Evolutionary conservation across 2,113 vertebrate genomes (phyloP).

Genomic region (Nycticryphes semicollaris): DNA sequence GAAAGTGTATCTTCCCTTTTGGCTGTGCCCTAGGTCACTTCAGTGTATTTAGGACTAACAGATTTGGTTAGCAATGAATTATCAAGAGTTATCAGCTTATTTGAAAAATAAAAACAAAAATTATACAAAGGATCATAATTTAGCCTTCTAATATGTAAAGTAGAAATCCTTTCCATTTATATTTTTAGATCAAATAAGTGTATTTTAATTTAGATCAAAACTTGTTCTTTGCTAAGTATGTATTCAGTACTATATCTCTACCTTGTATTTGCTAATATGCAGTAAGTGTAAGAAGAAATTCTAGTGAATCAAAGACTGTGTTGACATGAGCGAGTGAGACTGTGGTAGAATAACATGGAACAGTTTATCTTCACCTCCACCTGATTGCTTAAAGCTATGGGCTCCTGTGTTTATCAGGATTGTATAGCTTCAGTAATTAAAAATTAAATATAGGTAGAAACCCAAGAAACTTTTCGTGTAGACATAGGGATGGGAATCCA

Average conservation of each 20-base stretch:
- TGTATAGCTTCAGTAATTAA: neutral
- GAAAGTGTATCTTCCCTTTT: neutral
- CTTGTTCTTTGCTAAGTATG: neutral
- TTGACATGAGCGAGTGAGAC: neutral
- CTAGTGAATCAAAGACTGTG: neutral
- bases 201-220: neutral
- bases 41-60: neutral
- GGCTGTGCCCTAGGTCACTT: neutral
- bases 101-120: neutral
- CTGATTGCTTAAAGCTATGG: neutral
- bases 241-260: neutral
- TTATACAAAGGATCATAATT: neutral
- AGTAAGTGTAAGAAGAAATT: neutral
- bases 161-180: neutral
- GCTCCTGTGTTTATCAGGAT: neutral
- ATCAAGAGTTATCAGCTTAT: neutral
- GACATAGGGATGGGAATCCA: neutral
- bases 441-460: neutral
- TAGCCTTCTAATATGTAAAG: neutral
- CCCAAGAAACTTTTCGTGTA: neutral
- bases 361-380: neutral
- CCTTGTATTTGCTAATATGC: neutral
- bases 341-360: neutral
- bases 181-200: neutral
- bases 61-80: neutral